Percentiles rank a stretch among this genome's conserved stretches.
These are phyloP conservation scores for Meloidogyne hapla DNA, from an alignment of 1,140 invertebrate genomes.

Conservation along the genomic window DNA sequence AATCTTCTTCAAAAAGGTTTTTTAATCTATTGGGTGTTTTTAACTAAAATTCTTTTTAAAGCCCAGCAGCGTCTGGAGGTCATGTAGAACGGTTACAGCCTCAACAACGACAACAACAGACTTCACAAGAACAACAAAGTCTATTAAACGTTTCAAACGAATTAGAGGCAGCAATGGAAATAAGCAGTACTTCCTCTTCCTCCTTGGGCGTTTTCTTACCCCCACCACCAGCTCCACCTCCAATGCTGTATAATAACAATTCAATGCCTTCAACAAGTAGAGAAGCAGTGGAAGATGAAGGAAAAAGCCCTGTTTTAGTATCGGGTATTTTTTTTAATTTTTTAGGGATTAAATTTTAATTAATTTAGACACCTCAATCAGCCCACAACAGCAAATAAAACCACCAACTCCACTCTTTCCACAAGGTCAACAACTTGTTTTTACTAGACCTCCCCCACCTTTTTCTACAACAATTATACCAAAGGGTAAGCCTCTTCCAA, in stretches of 20 bases:
- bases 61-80: not conserved
- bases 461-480: not conserved
- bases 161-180: conserved; percentile 25
- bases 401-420: not conserved
- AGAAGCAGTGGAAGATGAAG: not conserved
- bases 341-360: not conserved
- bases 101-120: not conserved
- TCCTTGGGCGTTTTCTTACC: conserved; percentile 8
- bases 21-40: not conserved
- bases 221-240: conserved; percentile 21
- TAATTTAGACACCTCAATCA: not conserved
- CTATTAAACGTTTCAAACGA: conserved; percentile 1
- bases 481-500: not conserved
- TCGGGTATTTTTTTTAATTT: not conserved
- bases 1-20: conserved; percentile 10
- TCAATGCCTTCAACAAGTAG: not conserved
- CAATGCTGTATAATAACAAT: not conserved
- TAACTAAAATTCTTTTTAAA: not conserved
- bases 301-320: not conserved
- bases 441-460: not conserved
- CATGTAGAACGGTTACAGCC: not conserved
- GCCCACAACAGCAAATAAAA: not conserved
- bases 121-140: not conserved
- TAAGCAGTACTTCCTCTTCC: conserved; percentile 2
- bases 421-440: not conserved